Evolutionary conservation across 2,113 vertebrate species (phyloP), one percentile per base, ranked within the genome.

Genomic region (Dascyllus trimaculatus): DNA sequence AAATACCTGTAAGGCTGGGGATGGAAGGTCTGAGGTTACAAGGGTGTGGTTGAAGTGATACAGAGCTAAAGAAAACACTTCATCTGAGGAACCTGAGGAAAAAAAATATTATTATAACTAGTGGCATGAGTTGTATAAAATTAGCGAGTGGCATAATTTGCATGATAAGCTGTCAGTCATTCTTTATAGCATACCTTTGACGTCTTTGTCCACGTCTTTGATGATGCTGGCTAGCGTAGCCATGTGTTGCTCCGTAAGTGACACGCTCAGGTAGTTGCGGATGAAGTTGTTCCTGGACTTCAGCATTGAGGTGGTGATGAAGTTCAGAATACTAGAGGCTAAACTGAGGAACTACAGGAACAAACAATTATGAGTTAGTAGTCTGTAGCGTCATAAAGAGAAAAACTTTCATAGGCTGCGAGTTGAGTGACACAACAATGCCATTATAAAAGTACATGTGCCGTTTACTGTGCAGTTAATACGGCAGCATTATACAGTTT

Each of bases 41-140:
- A 99, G 86, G 10, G 97, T 99, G 89, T 99, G 98, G 91, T 98
- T 99, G 90, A 99, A 99, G 89, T 99, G 98, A 91, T 99, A 99
- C 3, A 99, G 93, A 1, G 97, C 98, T 65, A 96, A 95, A 59
- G 98, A 96, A 89, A 99, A 99, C 65, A 96, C 97, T 89, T 99
- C 98, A 95, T 99, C 98, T 3, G 97, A 97, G 0, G 97, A 96
- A 17, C 96, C 98, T 99, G 25, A 65, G 9, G 29, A 11, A 21
- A 53, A 52, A 38, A 35, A 67, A 51, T 2, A 8, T 4, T 0
- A 66, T 64, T 60, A 43, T 38, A 76, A 9, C 2, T 14, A 2
- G 9, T 2, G 3, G 18, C 1, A 7, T 57, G 3, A 43, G 14
- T 4, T 43, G 13, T 43, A 10, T 7, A 1, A 35, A 35, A 35